Percentiles rank a stretch among this genome's conserved stretches.
These are phyloP conservation scores for Calephelis nemesis DNA, from an alignment of 1,140 invertebrate genomes.

Conservation along the genomic window DNA sequence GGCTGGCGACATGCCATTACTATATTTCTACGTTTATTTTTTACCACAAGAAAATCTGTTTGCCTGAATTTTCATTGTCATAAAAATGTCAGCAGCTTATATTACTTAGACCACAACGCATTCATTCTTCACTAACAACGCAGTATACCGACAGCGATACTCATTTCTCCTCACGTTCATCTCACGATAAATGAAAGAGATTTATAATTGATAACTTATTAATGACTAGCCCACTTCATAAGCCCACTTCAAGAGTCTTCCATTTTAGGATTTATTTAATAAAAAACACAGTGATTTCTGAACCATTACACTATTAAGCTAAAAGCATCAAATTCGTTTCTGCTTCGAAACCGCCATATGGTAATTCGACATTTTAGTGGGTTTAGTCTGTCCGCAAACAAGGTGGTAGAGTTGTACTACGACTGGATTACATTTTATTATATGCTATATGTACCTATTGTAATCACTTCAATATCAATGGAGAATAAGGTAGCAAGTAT, in stretches of 20 bases:
- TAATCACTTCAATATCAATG: no score
- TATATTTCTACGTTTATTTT: no score
- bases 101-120: slow-evolving; percentile 25
- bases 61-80: neutral
- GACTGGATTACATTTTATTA: no score
- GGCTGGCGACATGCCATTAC: no score
- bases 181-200: slow-evolving; percentile 34
- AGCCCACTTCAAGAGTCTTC: slow-evolving; percentile 2
- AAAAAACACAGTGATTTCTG: neutral
- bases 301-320: neutral
- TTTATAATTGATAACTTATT: slow-evolving; percentile 47
- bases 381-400: no score
- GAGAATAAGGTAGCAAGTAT: no score
- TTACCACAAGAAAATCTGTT: no score
- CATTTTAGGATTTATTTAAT: slow-evolving; percentile 2
- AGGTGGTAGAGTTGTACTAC: no score
- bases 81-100: slow-evolving; percentile 20
- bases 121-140: slow-evolving; percentile 31
- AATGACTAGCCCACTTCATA: slow-evolving; percentile 38
- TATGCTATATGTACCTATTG: no score
- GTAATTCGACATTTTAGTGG: no score
- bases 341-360: no score
- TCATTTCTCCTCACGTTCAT: slow-evolving; percentile 39
- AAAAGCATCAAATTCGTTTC: no score
- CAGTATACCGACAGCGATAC: slow-evolving; percentile 23